These are phyloP conservation scores for Maniola hyperantus DNA, from an alignment of 2,888 invertebrate genomes.

Conservation along the genomic window DNA sequence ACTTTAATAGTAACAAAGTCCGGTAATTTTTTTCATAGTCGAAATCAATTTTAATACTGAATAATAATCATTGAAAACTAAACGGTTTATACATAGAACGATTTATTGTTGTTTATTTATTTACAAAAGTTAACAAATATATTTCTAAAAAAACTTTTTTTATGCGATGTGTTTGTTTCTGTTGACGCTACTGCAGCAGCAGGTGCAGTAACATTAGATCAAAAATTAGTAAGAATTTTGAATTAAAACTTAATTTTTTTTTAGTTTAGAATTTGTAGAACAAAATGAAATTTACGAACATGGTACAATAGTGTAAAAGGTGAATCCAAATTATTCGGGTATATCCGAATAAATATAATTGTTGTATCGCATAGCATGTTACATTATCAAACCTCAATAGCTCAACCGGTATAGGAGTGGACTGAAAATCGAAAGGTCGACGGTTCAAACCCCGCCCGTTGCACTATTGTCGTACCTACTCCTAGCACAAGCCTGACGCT, in stretches of 20 bases:
- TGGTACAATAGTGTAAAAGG: background rate
- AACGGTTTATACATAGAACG: constrained; percentile 62
- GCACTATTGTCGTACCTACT: no score
- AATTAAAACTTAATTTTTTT: background rate
- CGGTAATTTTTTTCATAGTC: constrained; percentile 50
- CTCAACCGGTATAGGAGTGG: no score
- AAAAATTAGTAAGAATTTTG: background rate
- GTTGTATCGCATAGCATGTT: no score
- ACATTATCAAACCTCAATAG: no score
- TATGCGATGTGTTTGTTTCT: constrained; percentile 53
- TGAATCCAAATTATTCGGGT: no score
- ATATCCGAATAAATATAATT: no score
- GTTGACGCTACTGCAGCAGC: constrained; percentile 1
- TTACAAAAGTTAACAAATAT: constrained; percentile 73
- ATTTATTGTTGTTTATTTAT: constrained; percentile 58
- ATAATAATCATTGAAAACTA: constrained; percentile 61
- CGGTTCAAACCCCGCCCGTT: no score
- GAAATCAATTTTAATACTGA: constrained; percentile 70
- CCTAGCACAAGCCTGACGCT: no score
- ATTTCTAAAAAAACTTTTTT: constrained; percentile 50
- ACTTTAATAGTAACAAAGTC: constrained; percentile 63
- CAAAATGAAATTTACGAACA: background rate
- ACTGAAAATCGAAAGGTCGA: no score
- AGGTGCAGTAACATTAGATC: background rate
- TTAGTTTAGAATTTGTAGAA: background rate